phyloP scores from a whole-genome alignment of 2,113 vertebrate species.

The Hemiprocne comata region DNA sequence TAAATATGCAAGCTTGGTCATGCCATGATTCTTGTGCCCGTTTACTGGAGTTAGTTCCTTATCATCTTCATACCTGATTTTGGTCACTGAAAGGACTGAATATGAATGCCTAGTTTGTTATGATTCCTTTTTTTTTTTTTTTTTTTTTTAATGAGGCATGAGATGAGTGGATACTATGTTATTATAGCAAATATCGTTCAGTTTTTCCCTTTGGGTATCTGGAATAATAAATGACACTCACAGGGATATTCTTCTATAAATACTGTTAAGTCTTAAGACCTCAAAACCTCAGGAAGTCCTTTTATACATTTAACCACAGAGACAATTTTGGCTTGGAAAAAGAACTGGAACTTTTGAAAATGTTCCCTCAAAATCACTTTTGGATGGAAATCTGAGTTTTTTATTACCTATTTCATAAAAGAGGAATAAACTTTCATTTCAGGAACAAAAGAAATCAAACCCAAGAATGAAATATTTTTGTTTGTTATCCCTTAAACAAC shows the following conservation, averaged over 20 bases:
- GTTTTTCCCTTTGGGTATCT: neutral
- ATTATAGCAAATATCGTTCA: neutral
- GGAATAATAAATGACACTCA: neutral
- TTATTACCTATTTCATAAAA: neutral
- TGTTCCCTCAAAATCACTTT: neutral
- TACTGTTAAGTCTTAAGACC: neutral
- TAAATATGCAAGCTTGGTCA: neutral
- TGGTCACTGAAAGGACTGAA: neutral
- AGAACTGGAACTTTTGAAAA: neutral
- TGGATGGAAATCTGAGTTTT: neutral
- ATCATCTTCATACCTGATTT: neutral
- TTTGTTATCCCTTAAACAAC: neutral
- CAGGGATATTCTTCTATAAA: neutral
- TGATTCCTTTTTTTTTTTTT: neutral
- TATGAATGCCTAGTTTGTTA: neutral
- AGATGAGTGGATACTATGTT: neutral
- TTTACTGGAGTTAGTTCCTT: neutral
- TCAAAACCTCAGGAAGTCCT: neutral
- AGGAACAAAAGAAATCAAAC: neutral
- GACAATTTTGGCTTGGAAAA: neutral
- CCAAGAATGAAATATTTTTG: neutral
- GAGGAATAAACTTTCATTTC: neutral
- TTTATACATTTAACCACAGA: neutral
- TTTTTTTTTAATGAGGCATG: neutral
- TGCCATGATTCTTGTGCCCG: neutral